These are phyloP conservation scores for Leptoclinus maculatus DNA, from an alignment of 2,797 vertebrate genomes.

Conservation along the genomic window DNA sequence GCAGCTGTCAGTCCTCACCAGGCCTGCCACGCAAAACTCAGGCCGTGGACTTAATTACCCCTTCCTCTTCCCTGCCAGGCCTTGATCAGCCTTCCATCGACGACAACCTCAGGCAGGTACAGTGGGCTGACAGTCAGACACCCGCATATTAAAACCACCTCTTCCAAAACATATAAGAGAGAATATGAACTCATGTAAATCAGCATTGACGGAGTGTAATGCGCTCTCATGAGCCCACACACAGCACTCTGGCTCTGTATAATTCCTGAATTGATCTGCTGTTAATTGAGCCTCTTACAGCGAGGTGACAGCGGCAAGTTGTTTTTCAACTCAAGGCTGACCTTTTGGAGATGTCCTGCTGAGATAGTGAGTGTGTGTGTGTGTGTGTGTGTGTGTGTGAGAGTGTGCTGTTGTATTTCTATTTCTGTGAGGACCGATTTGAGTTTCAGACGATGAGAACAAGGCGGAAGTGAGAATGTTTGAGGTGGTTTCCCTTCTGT, in stretches of 20 bases:
- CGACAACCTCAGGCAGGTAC: constrained; percentile 35
- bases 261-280: constrained; percentile 53
- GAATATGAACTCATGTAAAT: background rate
- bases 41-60: constrained; percentile 70
- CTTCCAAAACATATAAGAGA: background rate
- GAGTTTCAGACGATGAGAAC: background rate
- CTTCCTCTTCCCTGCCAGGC: constrained; percentile 53
- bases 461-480: background rate
- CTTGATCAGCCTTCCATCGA: constrained; percentile 36
- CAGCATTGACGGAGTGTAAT: constrained; percentile 1
- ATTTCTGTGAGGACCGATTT: background rate
- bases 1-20: constrained; percentile 79
- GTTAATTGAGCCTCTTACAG: constrained; percentile 59
- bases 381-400: background rate
- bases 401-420: background rate
- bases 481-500: background rate
- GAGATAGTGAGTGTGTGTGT: constrained; percentile 29
- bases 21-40: constrained; percentile 52
- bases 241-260: constrained; percentile 25
- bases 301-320: constrained; percentile 50
- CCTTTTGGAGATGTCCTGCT: constrained; percentile 67
- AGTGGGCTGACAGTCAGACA: background rate
- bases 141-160: constrained; percentile 5
- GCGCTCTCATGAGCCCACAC: background rate
- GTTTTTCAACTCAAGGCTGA: constrained; percentile 61